Evolutionary conservation across 37 sponge, comb jelly and placozoan genomes (phyloP).

Genomic region (Beroe forskalii): DNA sequence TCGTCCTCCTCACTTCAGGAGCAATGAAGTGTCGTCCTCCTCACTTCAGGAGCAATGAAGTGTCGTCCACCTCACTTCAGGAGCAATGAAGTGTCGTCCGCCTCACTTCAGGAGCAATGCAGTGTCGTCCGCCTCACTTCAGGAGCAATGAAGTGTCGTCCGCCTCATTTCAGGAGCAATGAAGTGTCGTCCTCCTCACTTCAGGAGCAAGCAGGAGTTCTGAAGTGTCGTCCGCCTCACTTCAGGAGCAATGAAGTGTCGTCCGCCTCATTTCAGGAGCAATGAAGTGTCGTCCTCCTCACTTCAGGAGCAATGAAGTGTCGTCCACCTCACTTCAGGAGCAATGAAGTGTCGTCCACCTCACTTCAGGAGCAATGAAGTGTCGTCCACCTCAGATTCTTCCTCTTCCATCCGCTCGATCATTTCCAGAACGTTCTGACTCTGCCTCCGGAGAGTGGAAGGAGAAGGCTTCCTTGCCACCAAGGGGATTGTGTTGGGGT

Average conservation of each 20-base stretch:
- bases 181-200: background rate
- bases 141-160: no score
- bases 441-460: background rate
- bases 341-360: background rate
- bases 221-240: background rate
- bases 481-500: background rate
- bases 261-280: background rate
- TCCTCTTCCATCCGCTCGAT: background rate
- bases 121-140: background rate
- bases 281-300: background rate
- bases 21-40: no score
- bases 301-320: no score
- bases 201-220: no score
- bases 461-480: background rate
- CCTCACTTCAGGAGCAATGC: background rate
- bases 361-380: background rate
- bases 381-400: background rate
- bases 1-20: no score
- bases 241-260: background rate
- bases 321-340: no score
- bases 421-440: background rate
- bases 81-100: background rate
- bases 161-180: no score
- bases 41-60: no score
- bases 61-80: no score